Conservation (phyloP, 2,113 vertebrate genomes). For the Podarcis cretensis region DNA sequence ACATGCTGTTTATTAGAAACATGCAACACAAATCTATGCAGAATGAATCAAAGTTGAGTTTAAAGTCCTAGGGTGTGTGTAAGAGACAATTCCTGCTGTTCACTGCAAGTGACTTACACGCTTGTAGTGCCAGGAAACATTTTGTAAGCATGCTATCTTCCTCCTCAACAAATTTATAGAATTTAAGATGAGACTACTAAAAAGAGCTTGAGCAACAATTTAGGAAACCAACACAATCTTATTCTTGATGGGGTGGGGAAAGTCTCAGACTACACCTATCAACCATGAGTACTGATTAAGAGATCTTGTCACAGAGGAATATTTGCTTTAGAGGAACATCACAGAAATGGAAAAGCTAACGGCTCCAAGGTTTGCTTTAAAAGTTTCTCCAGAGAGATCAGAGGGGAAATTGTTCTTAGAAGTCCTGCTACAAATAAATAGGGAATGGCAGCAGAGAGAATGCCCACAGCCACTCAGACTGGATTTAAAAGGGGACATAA, state of each 20-base stretch:
- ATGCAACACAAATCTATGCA: conserved; percentile 35
- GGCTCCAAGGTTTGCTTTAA: background rate
- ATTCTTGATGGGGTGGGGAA: background rate
- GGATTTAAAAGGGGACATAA: background rate
- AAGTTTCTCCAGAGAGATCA: background rate
- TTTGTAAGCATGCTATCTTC: background rate
- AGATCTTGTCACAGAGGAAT: background rate
- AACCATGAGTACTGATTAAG: background rate
- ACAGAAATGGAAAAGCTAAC: background rate
- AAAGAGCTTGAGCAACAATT: background rate
- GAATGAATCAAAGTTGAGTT: conserved; percentile 22
- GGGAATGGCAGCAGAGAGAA: background rate
- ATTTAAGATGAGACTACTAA: background rate
- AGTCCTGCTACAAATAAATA: background rate
- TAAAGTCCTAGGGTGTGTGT: background rate
- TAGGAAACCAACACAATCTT: background rate
- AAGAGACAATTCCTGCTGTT: background rate
- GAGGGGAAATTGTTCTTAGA: background rate
- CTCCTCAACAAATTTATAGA: background rate
- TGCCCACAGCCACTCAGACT: background rate
- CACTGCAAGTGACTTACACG: conserved; percentile 4
- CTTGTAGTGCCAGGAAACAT: background rate
- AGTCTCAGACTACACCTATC: background rate
- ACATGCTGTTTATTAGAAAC: too few relatives aligned
- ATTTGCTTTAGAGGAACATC: background rate